Evolutionary conservation across 2,888 invertebrate species (phyloP).

Genomic region (Clivina fossor): DNA sequence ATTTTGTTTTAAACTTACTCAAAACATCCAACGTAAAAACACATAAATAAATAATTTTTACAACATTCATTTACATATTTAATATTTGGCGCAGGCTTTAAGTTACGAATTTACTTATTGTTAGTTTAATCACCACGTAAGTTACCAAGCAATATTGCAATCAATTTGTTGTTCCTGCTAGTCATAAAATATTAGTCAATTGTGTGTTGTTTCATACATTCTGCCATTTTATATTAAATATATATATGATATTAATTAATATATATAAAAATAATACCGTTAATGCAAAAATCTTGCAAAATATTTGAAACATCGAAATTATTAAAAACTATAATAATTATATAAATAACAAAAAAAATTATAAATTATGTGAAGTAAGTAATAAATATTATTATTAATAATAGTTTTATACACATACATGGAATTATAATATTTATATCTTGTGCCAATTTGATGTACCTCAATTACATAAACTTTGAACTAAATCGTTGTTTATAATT

Average conservation of each 20-base stretch:
- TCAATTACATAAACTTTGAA: slow-evolving; percentile 64
- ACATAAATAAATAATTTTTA: neutral
- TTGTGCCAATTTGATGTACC: slow-evolving; percentile 81
- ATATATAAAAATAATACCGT: slow-evolving; percentile 14
- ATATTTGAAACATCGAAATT: slow-evolving; percentile 33
- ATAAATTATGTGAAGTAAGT: slow-evolving; percentile 36
- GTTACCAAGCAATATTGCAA: slow-evolving; percentile 48
- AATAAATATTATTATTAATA: slow-evolving; percentile 38
- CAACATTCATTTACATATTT: neutral
- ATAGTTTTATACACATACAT: slow-evolving; percentile 41
- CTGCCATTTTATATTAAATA: slow-evolving; percentile 30
- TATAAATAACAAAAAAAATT: slow-evolving; percentile 31
- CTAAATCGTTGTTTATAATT: slow-evolving; percentile 30
- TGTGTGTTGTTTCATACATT: slow-evolving; percentile 40
- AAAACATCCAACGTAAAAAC: too few relatives aligned
- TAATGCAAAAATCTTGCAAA: slow-evolving; percentile 24
- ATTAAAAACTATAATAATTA: slow-evolving; percentile 28
- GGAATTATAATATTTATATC: slow-evolving; percentile 47
- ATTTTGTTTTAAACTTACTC: too few relatives aligned
- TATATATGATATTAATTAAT: neutral
- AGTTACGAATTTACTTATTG: too few relatives aligned
- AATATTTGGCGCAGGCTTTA: slow-evolving; percentile 20
- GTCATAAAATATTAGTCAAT: slow-evolving; percentile 49
- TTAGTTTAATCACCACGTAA: slow-evolving; percentile 34
- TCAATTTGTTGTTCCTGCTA: slow-evolving; percentile 49